A percentile compares a stretch with the other conserved stretches of the same genome.
These are phyloP conservation scores for Drosophila phalerata DNA, from an alignment of 2,888 invertebrate species.

Conservation along the genomic window DNA sequence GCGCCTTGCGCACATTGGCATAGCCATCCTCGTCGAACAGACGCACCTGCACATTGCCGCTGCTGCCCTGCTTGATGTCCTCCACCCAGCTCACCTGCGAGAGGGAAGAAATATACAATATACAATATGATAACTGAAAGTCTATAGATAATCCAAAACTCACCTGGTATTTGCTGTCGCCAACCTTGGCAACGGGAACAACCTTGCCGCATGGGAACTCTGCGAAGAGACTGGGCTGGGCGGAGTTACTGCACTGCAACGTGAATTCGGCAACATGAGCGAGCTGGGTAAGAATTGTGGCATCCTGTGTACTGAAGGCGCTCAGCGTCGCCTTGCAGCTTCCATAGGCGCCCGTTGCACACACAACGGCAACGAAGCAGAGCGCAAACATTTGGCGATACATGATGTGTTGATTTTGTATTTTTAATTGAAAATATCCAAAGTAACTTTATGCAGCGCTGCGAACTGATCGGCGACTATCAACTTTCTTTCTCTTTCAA, in stretches of 20 bases:
- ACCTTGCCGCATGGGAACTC: constrained; percentile 93
- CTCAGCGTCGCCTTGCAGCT: constrained; percentile 90
- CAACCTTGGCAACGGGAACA: constrained; percentile 93
- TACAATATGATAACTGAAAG: too few relatives aligned
- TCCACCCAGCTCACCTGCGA: constrained; percentile 96
- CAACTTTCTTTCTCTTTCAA: constrained; percentile 62
- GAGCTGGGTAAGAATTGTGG: constrained; percentile 94
- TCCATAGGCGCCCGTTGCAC: constrained; percentile 67
- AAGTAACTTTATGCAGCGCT: constrained; percentile 1
- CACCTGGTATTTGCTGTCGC: constrained; percentile 94
- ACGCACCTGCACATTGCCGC: constrained; percentile 92
- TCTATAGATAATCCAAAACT: constrained; percentile 57
- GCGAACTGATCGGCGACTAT: constrained; percentile 18
- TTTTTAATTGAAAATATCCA: constrained; percentile 31
- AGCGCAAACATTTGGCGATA: constrained; percentile 66
- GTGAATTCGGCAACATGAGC: constrained; percentile 96
- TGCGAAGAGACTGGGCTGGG: constrained; percentile 93
- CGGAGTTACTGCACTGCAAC: constrained; percentile 91
- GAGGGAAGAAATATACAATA: too few relatives aligned
- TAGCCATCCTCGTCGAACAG: constrained; percentile 97
- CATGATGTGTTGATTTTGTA: constrained; percentile 56
- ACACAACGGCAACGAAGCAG: constrained; percentile 65
- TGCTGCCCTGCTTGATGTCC: constrained; percentile 92
- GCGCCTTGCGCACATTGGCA: constrained; percentile 93
- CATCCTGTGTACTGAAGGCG: constrained; percentile 96